Base-by-base conservation (phyloP, 2,797 vertebrate species). In the Schizopygopsis malacanthus region DNA sequence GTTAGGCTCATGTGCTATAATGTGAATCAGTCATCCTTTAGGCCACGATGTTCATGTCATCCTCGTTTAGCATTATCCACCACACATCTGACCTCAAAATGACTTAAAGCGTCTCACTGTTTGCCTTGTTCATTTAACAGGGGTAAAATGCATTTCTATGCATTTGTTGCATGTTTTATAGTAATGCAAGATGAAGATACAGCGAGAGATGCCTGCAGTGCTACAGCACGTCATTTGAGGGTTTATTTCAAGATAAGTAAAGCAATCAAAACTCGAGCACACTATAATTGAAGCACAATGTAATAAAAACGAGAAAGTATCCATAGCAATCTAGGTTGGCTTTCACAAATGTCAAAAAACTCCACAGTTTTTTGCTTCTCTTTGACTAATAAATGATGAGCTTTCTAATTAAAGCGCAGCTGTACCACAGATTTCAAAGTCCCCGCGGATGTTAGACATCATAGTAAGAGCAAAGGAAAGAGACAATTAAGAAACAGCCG, bases 331-430 rank as follows among this genome's bases (percentile, higher is more conserved):
- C 43, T 43, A 50, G 59, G 43, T 25, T 67, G 15, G 61, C 72
- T 54, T 84, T 25, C 22, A 77, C 72, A 81, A 81, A 81, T 81
- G 79, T 69, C 45, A 81, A 22, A 69, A 81, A 70, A 70, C 47
- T 70, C 63, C 79, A 37, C 28, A 69, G 43, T 33, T 33, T 2
- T 33, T 33, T 22, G 79, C 63, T 81, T 50, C 43, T 77, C 79
- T 59, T 45, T 76, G 54, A 63, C 61, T 76, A 84, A 54, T 70
- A 71, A 81, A 81, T 52, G 65, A 70, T 54, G 65, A 81, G 61
- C 43, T 69, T 81, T 81, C 79, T 69, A 81, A 81, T 81, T 81
- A 81, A 81, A 81, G 79, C 43, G 20, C 61, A 81, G 63, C 61
- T 81, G 61, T 81, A 81, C n/a, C n/a, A 28, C 59, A 80, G 41